Evolutionary conservation across 2,113 vertebrate species (phyloP).

Genomic region (Psephotus haematonotus): DNA sequence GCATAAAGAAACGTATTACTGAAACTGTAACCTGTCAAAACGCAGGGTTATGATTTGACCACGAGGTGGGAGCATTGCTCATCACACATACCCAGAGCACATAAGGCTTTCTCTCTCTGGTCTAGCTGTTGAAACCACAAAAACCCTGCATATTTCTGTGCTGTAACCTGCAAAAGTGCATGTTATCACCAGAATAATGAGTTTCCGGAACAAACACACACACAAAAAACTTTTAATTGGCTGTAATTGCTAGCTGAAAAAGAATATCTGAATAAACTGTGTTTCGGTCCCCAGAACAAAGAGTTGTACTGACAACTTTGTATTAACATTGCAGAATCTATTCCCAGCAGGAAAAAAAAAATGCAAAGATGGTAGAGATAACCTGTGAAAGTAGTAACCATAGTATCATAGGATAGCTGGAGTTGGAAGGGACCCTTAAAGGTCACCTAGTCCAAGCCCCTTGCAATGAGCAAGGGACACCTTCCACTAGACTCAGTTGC

Average conservation of each 20-base stretch:
- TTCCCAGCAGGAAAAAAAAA: not conserved
- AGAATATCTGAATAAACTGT: not conserved
- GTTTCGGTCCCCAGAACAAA: not conserved
- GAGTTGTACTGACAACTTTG: not conserved
- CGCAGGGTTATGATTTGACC: not conserved
- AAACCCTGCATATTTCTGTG: not conserved
- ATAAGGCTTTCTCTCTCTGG: not conserved
- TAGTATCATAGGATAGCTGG: not conserved
- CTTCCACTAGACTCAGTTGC: not conserved
- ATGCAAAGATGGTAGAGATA: not conserved
- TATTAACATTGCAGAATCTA: not conserved
- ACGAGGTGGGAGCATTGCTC: constrained; percentile 20
- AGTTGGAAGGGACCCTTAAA: not conserved
- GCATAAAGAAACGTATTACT: not conserved
- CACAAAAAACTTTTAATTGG: not conserved
- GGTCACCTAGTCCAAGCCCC: not conserved
- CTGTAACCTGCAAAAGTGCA: not conserved
- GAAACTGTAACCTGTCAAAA: not conserved
- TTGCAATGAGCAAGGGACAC: not conserved
- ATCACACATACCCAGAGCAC: not conserved
- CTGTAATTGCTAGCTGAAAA: not conserved
- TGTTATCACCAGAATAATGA: not conserved
- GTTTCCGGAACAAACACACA: not conserved
- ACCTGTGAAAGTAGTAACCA: not conserved
- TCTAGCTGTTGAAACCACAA: not conserved